A percentile compares a stretch with the other conserved stretches of the same genome.
Evolutionary conservation across 1,140 invertebrate genomes (phyloP).

Genomic region (Hylaeus volcanicus): DNA sequence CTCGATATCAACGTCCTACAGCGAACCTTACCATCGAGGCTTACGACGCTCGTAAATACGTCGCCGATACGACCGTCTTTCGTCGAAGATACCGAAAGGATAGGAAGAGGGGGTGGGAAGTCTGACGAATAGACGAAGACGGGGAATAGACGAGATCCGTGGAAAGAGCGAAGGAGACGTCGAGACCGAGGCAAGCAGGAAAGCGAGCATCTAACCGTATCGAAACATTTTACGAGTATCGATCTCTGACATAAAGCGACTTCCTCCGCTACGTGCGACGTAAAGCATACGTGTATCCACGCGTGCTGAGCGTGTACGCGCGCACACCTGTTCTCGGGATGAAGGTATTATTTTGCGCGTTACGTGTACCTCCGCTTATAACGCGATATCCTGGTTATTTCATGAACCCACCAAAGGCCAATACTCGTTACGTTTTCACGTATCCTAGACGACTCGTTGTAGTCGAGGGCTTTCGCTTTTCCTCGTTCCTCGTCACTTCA

Average conservation of each 20-base stretch:
- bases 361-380: conserved; percentile 41
- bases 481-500: too few species aligned
- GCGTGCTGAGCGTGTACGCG: conserved; percentile 17
- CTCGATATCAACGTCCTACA: conserved; percentile 69
- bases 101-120: conserved; percentile 38
- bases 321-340: background rate
- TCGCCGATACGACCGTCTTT: conserved; percentile 70
- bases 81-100: conserved; percentile 58
- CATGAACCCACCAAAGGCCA: conserved; percentile 36
- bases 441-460: background rate
- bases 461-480: too few species aligned
- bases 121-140: background rate
- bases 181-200: background rate
- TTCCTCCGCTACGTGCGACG: conserved; percentile 38
- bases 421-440: conserved; percentile 40
- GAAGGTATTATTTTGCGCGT: too few species aligned
- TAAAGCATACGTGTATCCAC: conserved; percentile 28
- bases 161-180: background rate
- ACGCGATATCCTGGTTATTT: conserved; percentile 51
- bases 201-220: conserved; percentile 60
- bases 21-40: conserved; percentile 71
- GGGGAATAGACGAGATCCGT: background rate
- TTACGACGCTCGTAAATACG: conserved; percentile 76
- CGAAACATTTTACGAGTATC: conserved; percentile 68
- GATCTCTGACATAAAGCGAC: conserved; percentile 62